These are phyloP conservation scores for Orthosia incerta DNA, from an alignment of 2,888 invertebrate genomes.

Conservation along the genomic window DNA sequence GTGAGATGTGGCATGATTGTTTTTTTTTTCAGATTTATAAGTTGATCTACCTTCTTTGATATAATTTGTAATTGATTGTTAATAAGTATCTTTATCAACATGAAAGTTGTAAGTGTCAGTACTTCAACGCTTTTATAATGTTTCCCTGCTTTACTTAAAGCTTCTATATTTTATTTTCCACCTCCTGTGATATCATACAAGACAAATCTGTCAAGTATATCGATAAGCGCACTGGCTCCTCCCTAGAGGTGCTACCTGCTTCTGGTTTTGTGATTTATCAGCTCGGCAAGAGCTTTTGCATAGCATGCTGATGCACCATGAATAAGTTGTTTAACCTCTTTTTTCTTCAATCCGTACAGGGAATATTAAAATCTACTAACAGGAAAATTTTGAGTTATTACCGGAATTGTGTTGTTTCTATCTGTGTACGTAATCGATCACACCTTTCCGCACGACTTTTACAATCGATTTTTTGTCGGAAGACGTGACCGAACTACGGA, in stretches of 20 bases:
- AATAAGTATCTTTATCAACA: not conserved
- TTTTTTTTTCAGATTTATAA: not conserved
- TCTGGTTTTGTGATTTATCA: constrained; percentile 78
- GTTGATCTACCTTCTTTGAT: too few species aligned
- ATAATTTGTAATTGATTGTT: not conserved
- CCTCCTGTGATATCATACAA: not conserved
- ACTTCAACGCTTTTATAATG: not conserved
- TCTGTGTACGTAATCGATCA: constrained; percentile 71
- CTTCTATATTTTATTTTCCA: not conserved
- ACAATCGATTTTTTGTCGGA: constrained; percentile 82
- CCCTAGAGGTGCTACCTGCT: constrained; percentile 75
- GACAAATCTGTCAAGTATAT: constrained; percentile 15
- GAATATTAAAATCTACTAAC: constrained; percentile 52
- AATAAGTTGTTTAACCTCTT: constrained; percentile 74
- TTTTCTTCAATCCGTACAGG: constrained; percentile 44
- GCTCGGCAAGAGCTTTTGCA: constrained; percentile 73
- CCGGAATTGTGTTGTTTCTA: constrained; percentile 41
- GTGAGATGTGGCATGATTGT: too few species aligned
- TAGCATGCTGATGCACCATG: constrained; percentile 75
- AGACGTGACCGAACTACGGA: constrained; percentile 82
- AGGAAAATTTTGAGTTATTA: constrained; percentile 46
- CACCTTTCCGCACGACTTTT: constrained; percentile 85
- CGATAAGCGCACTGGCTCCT: constrained; percentile 56
- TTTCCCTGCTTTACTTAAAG: not conserved
- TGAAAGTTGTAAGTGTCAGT: not conserved